phyloP scores from a whole-genome alignment of 1,140 invertebrate species.

The Bombus pascuorum region DNA sequence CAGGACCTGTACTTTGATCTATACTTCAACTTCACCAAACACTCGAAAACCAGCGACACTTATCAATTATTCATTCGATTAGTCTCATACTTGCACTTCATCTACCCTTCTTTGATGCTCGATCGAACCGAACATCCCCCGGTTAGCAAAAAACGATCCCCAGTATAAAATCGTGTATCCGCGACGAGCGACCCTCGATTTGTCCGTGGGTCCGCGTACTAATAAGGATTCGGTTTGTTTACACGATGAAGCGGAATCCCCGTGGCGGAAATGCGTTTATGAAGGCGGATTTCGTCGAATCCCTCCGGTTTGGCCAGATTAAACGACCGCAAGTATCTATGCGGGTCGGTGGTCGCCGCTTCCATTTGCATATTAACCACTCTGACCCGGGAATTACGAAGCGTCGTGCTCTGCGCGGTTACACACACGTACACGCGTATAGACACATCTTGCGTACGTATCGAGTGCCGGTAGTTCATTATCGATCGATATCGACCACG shows the following conservation, averaged over 20 bases:
- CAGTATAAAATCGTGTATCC: too few species aligned
- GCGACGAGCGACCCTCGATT: neutral
- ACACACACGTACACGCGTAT: neutral
- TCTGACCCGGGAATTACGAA: conserved; percentile 48
- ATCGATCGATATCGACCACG: conserved; percentile 29
- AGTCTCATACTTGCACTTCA: too few species aligned
- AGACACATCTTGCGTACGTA: neutral
- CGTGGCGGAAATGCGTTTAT: neutral
- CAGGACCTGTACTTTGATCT: too few species aligned
- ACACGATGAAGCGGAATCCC: conserved; percentile 12
- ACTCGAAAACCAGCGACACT: too few species aligned
- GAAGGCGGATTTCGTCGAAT: conserved; percentile 23
- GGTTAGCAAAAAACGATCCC: too few species aligned
- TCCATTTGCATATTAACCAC: conserved; percentile 64
- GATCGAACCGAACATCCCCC: too few species aligned
- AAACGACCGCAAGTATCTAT: conserved; percentile 34
- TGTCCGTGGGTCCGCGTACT: neutral
- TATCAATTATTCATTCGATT: too few species aligned
- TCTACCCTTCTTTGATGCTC: too few species aligned
- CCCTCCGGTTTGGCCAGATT: conserved; percentile 35
- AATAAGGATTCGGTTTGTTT: conserved; percentile 19
- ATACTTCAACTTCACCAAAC: too few species aligned
- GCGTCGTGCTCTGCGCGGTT: conserved; percentile 25
- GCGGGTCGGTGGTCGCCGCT: neutral
- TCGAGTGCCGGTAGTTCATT: conserved; percentile 31